A percentile compares a stretch with the other conserved stretches of the same genome.
phyloP scores from a whole-genome alignment of 2,113 vertebrate genomes.

The Colaptes auratus region DNA sequence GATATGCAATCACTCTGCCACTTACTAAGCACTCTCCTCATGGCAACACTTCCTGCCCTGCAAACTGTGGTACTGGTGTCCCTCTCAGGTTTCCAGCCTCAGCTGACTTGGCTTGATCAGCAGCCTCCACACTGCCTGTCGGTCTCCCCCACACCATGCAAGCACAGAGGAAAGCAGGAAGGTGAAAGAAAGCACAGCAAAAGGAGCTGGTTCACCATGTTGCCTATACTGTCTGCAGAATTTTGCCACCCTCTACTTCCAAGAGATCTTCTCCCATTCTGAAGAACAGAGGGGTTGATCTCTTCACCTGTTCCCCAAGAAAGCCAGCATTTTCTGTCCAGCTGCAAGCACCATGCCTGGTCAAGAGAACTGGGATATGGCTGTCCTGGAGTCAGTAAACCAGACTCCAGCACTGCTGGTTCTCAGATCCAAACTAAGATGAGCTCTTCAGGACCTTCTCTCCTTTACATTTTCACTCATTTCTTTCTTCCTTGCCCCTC shows the following conservation, averaged over 20 bases:
- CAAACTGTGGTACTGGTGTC: neutral
- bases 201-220: neutral
- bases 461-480: neutral
- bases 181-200: neutral
- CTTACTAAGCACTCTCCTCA: neutral
- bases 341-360: neutral
- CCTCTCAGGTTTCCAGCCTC: neutral
- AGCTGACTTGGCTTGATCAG: neutral
- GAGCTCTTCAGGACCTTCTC: neutral
- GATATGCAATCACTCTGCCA: neutral
- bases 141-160: neutral
- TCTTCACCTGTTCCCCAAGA: neutral
- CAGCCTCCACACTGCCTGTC: neutral
- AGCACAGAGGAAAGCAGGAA: neutral
- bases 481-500: neutral
- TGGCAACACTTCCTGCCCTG: neutral
- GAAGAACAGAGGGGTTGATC: neutral
- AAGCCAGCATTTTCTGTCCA: neutral
- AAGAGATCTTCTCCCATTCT: neutral
- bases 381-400: neutral
- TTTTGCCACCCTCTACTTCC: neutral
- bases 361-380: neutral
- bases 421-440: neutral
- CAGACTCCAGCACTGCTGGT: neutral
- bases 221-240: neutral